Percentiles rank a stretch among this genome's conserved stretches.
Evolutionary conservation across 2,797 vertebrate genomes (phyloP).

Genomic region (Chanos chanos): DNA sequence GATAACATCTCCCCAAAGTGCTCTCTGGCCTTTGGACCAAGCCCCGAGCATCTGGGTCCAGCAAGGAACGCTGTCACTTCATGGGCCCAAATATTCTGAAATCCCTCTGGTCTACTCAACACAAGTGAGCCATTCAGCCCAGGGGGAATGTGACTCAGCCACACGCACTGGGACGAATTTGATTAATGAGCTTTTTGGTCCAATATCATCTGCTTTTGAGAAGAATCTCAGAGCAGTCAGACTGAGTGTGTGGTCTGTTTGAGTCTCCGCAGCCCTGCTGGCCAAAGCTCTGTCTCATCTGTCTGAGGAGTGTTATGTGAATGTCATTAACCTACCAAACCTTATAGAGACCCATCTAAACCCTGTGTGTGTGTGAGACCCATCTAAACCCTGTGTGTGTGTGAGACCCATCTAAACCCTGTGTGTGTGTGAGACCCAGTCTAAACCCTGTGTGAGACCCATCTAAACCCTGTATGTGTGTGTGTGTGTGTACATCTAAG

Average conservation of each 20-base stretch:
- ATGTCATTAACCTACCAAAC: neutral
- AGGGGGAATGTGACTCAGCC: no score
- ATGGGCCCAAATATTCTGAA: no score
- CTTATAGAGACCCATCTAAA: neutral
- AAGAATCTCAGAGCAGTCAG: neutral
- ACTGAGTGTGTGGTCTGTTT: neutral
- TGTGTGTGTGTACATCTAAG: neutral
- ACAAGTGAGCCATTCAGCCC: conserved; percentile 23
- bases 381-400: neutral
- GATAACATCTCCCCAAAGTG: no score
- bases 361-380: neutral
- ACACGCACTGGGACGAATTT: no score
- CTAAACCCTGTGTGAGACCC: no score
- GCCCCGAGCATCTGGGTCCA: no score
- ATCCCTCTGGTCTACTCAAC: no score
- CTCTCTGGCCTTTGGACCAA: no score
- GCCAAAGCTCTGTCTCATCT: neutral
- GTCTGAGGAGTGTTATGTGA: neutral
- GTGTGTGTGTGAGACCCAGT: no score
- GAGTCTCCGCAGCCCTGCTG: neutral
- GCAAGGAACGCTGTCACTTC: no score
- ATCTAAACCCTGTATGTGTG: no score
- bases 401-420: no score
- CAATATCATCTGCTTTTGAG: neutral
- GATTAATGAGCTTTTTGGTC: neutral